These are phyloP conservation scores for Labroides dimidiatus DNA, from an alignment of 2,797 vertebrate genomes.

Conservation along the genomic window DNA sequence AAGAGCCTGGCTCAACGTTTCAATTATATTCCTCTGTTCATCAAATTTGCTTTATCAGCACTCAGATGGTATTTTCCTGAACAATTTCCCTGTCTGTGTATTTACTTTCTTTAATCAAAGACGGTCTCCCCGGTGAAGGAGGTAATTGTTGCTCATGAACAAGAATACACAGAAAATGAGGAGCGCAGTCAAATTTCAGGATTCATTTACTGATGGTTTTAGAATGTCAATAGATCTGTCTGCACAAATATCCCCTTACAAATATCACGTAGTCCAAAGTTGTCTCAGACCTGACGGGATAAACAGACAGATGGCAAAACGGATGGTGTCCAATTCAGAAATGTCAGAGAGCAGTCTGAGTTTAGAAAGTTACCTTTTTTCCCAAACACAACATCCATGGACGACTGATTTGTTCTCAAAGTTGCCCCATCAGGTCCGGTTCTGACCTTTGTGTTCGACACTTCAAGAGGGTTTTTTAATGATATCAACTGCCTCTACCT, in stretches of 20 bases:
- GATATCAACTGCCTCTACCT: too few species aligned
- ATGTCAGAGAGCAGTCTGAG: neutral
- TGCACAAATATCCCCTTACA: neutral
- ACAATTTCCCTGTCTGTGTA: constrained; percentile 76
- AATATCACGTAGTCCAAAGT: constrained; percentile 9
- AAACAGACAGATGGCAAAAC: constrained; percentile 6
- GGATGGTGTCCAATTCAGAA: constrained; percentile 28
- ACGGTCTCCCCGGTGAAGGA: constrained; percentile 48
- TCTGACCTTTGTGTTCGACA: too few species aligned
- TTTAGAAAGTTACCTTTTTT: too few species aligned
- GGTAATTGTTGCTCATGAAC: constrained; percentile 53
- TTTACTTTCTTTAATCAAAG: constrained; percentile 84
- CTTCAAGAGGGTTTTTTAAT: too few species aligned
- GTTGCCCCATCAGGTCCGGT: too few species aligned
- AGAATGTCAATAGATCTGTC: neutral
- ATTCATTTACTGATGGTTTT: too few species aligned
- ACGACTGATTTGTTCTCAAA: too few species aligned
- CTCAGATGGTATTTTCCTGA: constrained; percentile 77
- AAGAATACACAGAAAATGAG: constrained; percentile 40
- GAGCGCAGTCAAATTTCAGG: constrained; percentile 12
- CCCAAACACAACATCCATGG: too few species aligned
- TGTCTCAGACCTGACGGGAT: neutral
- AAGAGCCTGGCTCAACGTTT: constrained; percentile 38
- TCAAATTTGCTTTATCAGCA: constrained; percentile 78
- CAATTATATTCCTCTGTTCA: constrained; percentile 56